These are phyloP conservation scores for Hemichromis elongatus DNA, from an alignment of 2,113 vertebrate species.

Conservation along the genomic window DNA sequence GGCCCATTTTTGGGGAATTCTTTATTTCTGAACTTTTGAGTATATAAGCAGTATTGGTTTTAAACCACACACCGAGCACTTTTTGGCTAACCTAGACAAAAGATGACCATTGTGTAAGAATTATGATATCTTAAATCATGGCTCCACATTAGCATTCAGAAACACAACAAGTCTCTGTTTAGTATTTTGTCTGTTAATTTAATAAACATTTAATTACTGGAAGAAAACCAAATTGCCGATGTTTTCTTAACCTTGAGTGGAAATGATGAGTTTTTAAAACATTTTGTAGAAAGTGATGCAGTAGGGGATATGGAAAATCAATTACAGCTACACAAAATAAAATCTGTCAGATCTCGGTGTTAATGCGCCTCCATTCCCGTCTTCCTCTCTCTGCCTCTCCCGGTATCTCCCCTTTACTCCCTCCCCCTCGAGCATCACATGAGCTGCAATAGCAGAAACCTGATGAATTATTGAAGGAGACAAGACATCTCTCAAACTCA, in stretches of 20 bases:
- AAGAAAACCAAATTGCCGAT: background rate
- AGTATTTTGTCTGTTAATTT: background rate
- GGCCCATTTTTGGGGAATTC: background rate
- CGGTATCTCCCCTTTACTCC: background rate
- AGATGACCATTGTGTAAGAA: background rate
- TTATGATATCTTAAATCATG: background rate
- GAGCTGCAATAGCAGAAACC: constrained; percentile 49
- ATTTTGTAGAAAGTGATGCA: constrained; percentile 12
- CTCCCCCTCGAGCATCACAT: constrained; percentile 23
- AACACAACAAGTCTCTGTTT: background rate
- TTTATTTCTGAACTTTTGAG: background rate
- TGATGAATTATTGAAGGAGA: constrained; percentile 69
- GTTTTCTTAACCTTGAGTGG: background rate
- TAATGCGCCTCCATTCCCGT: background rate
- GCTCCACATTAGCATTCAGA: background rate
- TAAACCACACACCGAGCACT: background rate
- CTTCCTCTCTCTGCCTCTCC: background rate
- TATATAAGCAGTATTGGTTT: background rate
- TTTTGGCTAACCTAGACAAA: background rate
- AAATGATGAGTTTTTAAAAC: background rate
- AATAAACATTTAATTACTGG: background rate
- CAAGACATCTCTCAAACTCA: constrained; percentile 51
- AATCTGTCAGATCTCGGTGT: constrained; percentile 16
- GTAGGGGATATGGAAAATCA: constrained; percentile 6
- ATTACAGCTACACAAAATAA: constrained; percentile 15